Evolutionary conservation across 1,140 invertebrate species (phyloP).

Genomic region (Diorhabda sublineata): DNA sequence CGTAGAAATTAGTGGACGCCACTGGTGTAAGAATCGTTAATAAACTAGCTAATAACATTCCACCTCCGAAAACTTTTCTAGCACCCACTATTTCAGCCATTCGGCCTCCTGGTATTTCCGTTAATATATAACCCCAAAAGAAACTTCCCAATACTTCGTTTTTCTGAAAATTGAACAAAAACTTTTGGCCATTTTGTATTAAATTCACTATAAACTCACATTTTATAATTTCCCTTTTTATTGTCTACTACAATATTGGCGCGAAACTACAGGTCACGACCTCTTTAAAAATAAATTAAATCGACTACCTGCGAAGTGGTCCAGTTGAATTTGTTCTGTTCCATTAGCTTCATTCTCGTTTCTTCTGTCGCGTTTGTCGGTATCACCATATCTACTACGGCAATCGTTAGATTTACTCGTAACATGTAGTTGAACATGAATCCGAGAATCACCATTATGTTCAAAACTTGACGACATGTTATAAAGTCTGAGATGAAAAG

Average conservation of each 20-base stretch:
- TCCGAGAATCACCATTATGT: constrained; percentile 78
- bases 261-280: background rate
- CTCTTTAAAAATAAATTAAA: no score
- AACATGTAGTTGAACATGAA: constrained; percentile 87
- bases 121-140: constrained; percentile 87
- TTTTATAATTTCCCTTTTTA: no score
- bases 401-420: constrained; percentile 82
- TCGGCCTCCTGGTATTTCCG: constrained; percentile 82
- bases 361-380: constrained; percentile 34
- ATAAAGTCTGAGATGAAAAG: constrained; percentile 43
- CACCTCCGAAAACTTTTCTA: constrained; percentile 76
- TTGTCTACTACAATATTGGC: background rate
- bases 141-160: constrained; percentile 80
- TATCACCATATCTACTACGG: constrained; percentile 79
- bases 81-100: constrained; percentile 80
- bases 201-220: no score
- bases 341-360: constrained; percentile 28
- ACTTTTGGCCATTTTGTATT: no score
- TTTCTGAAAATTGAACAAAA: constrained; percentile 49
- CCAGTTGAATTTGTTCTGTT: constrained; percentile 25
- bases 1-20: constrained; percentile 60
- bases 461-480: constrained; percentile 73
- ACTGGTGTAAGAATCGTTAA: constrained; percentile 78
- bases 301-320: background rate
- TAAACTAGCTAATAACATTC: constrained; percentile 76